phyloP scores from a whole-genome alignment of 2,888 invertebrate species.

The Sarcophaga carnaria region DNA sequence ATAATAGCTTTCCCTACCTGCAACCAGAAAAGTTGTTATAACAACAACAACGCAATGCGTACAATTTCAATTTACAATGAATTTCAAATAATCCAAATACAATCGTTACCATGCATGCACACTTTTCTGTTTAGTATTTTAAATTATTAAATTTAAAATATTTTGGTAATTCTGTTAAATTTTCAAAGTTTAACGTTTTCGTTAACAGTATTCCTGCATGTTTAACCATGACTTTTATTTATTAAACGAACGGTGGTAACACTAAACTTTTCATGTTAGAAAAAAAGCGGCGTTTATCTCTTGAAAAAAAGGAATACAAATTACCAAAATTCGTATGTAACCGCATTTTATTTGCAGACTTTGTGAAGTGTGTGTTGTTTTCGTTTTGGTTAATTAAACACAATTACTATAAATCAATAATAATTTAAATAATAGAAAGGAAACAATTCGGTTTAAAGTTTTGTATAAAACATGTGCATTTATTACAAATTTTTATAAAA shows the following conservation, averaged over 20 bases:
- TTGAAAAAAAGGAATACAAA: constrained; percentile 15
- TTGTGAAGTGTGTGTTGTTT: constrained; percentile 40
- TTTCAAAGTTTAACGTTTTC: too few species aligned
- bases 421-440: not conserved
- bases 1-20: too few species aligned
- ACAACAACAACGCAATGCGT: too few species aligned
- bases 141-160: too few species aligned
- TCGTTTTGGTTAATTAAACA: constrained; percentile 24
- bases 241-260: not conserved
- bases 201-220: too few species aligned
- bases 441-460: not conserved
- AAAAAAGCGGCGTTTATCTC: constrained; percentile 55
- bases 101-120: too few species aligned
- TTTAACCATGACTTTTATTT: not conserved
- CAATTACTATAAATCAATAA: constrained; percentile 9
- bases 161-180: too few species aligned
- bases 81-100: too few species aligned
- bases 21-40: too few species aligned
- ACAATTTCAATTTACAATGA: too few species aligned
- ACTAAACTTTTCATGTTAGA: not conserved
- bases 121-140: too few species aligned
- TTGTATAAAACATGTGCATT: constrained; percentile 5
- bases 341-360: constrained; percentile 43
- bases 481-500: not conserved
- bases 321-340: constrained; percentile 30